These are phyloP conservation scores for Mechanitis messenoides DNA, from an alignment of 2,888 invertebrate species.

Conservation along the genomic window DNA sequence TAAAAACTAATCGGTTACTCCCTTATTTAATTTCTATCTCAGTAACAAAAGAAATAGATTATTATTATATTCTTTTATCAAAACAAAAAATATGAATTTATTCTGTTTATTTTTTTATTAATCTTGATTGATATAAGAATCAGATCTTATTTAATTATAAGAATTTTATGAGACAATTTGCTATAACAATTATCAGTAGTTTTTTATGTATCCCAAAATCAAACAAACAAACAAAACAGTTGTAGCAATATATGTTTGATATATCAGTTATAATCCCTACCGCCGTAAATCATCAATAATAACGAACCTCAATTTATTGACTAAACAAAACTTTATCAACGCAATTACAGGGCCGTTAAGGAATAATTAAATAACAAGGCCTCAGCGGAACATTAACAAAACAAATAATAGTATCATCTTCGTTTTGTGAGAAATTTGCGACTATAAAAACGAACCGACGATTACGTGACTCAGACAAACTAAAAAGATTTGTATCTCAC, in stretches of 20 bases:
- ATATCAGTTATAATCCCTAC: constrained; percentile 17
- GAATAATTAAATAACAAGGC: constrained; percentile 50
- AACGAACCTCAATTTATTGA: constrained; percentile 52
- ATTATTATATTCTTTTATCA: too few species aligned
- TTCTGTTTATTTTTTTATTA: too few species aligned
- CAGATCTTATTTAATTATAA: too few species aligned
- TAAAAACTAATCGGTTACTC: too few species aligned
- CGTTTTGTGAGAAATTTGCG: constrained; percentile 21
- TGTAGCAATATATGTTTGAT: constrained; percentile 28
- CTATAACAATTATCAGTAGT: too few species aligned
- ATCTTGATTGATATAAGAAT: too few species aligned
- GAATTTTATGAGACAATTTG: too few species aligned
- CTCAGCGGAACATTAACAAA: constrained; percentile 35
- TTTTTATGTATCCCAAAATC: too few species aligned
- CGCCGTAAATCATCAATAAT: constrained; percentile 29
- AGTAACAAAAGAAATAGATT: too few species aligned
- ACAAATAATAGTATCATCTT: constrained; percentile 17
- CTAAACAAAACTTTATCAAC: constrained; percentile 69
- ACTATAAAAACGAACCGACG: constrained; percentile 25
- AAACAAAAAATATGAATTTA: too few species aligned
- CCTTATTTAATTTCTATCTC: too few species aligned
- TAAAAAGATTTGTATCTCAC: constrained; percentile 41
- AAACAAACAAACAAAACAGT: background rate
- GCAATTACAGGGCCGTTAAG: constrained; percentile 70
- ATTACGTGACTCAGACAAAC: constrained; percentile 31